Base-by-base conservation (phyloP, 2,888 invertebrate species). In the Nemotelus nigrinus region DNA sequence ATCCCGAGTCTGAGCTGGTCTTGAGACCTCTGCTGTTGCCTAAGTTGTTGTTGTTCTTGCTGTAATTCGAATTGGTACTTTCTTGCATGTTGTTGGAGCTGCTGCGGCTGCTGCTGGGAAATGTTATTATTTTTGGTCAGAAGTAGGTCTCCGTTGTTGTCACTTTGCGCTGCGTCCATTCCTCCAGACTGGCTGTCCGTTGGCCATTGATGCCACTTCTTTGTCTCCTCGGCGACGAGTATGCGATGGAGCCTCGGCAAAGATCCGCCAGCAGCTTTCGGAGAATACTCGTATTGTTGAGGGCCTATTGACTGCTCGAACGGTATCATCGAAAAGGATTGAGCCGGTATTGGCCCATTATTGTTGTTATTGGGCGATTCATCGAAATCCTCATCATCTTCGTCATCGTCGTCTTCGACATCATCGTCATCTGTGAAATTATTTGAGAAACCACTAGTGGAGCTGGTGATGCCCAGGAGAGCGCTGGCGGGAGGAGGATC, bases 71-170 rank as follows among this genome's bases (percentile, higher is more conserved):
- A 48, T 75, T 75, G 75, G 10, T 72, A 47, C 47, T 50, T 53
- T 78, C 70, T 45, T 68, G 64, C 72, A 77, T 45, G 60, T 43
- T 68, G 67, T 76, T 75, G 64, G 47, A 25, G 68, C 8, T 68
- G 68, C 55, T 70, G 55, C 47, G n/a, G 47, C n/a, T 50, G n/a
- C 6, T 39, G 41, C 2, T 70, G 70, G n/a, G 10, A 74, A 63
- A 70, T 63, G 45, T 70, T 68, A 39, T 70, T 71, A 68, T 72
- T 76, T 77, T 71, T 60, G 63, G 74, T 71, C n/a, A 63, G 70
- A 80, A 78, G 76, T 79, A 77, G 79, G 79, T 80, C 80, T 78
- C 60, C 79, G 47, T 8, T 64, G 78, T 80, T 80, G 78, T 77
- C 77, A 55, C 63, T 60, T 63, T 48, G 74, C 65, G 63, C 5